Evolutionary conservation across 1,140 invertebrate genomes (phyloP), one percentile per base, ranked within the genome.

Genomic region (Pogonognathellus flavescens): DNA sequence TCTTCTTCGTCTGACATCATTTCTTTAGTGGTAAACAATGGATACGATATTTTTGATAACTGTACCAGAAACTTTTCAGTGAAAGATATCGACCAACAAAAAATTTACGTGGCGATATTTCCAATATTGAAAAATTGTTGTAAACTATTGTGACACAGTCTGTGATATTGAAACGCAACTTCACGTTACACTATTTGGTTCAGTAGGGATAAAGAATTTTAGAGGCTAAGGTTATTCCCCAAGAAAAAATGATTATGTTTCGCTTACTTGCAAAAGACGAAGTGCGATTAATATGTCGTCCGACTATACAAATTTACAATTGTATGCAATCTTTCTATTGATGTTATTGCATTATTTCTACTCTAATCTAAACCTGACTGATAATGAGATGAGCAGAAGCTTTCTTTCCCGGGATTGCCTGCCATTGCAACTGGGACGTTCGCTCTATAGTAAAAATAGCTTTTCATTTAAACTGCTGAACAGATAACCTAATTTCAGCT

Each of bases 281-380:
- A 50, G 10, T 16, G 31, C 31, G 49, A 76, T 9, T 49, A 50
- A 7, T 76, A 49, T 5, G 8, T 20, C 59, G 11, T 6, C 1
- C 22, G 22, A 25, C 22, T 14, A 14, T 70, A 76, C 66, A n/a
- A 7, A 76, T 16, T 1, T 72, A 49, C 31, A 31, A 49, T 16
- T 76, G 41, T 41, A 70, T 22, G 66, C 25, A 76, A 49, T 76
- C 70, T 49, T 76, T 76, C 70, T 49, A 76, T 76, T 76, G 70
- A 76, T 31, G 70, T 31, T 41, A 49, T 76, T 76, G 70, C 49
- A 76, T 76, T 76, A 76, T 76, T 76, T 31, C 49, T 76, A 31
- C 70, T 76, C 70, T 76, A 76, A 76, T 76, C 70, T 76, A 76
- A 76, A 76, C 49, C 70, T 31, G 70, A 76, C 70, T 76, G 70